Base-by-base conservation (phyloP, 2,113 vertebrate species). In the Chamaetylas fuelleborni region DNA sequence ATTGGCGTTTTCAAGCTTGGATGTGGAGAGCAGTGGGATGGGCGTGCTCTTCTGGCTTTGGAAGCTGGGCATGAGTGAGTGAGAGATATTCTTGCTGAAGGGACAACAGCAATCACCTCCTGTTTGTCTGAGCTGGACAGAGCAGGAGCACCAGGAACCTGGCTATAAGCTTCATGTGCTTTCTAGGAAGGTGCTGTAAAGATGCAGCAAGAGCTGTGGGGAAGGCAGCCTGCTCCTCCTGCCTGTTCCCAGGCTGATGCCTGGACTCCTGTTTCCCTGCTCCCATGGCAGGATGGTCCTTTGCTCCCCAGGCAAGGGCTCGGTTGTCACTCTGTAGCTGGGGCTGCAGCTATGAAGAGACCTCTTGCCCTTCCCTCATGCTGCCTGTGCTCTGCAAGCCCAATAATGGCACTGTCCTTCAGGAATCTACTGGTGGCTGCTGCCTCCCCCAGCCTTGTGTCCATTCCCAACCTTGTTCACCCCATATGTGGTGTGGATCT, bases 381-480 rank as follows among this genome's bases (percentile, higher is more conserved):
- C 31, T 62, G 10, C 33, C n/a, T 29, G 20, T 71, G 23, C 25
- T 93, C n/a, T 1, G 1, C 64, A 54, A 80, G 50, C 10, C 36
- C n/a, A 61, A 26, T 3, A 24, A 25, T 6, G 13, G 9, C 26
- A 58, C 11, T 34, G 65, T 51, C n/a, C 19, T 72, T 85, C 36
- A 60, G 64, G 64, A 19, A 29, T 26, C 42, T 54, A 9, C 38
- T 48, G 25, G 14, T 29, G 8, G 17, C 40, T 95, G 29, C 29
- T 2, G 0, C 2, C 4, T 8, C 4, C 2, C 11, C 12, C 22
- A 74, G 0, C 12, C 16, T 40, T 45, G 15, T 2, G 3, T 24
- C 43, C 1, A 0, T 57, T n/a, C 31, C 45, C 8, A 25, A 25
- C 25, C 11, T 33, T 43, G 25, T 54, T 43, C 7, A 9, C 24